Conservation (phyloP, 2,888 invertebrate species). For the Heliconius aoede region DNA sequence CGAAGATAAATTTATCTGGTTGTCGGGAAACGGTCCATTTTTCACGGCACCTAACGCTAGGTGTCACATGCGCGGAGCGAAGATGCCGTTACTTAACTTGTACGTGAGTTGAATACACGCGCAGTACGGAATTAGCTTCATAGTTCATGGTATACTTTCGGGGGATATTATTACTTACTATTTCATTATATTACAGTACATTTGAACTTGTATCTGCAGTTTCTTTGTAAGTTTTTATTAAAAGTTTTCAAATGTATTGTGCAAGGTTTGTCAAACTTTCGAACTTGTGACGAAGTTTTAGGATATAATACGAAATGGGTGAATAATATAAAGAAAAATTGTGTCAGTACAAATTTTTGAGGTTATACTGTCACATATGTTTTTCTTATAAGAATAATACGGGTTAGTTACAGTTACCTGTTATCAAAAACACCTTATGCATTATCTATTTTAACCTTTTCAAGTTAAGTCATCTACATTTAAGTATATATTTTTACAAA, state of each 20-base stretch:
- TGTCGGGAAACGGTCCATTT: slow-evolving; percentile 77
- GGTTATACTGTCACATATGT: neutral
- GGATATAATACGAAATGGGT: neutral
- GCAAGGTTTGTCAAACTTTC: slow-evolving; percentile 1
- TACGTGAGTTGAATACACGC: slow-evolving; percentile 72
- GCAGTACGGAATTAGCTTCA: slow-evolving; percentile 67
- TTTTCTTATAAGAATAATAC: neutral
- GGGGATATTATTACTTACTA: slow-evolving; percentile 52
- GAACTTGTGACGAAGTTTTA: neutral
- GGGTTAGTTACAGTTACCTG: no score
- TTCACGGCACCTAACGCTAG: slow-evolving; percentile 81
- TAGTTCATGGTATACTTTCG: slow-evolving; percentile 63
- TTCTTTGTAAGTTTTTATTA: neutral
- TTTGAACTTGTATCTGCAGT: slow-evolving; percentile 41
- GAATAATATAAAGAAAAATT: neutral
- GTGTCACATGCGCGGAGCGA: slow-evolving; percentile 74
- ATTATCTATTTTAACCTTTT: no score
- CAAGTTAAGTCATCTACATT: neutral
- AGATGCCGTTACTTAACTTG: slow-evolving; percentile 76
- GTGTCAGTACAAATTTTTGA: neutral
- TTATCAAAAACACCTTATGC: no score
- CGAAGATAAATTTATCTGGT: slow-evolving; percentile 81
- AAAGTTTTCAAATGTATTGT: neutral
- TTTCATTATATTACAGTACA: slow-evolving; percentile 47
- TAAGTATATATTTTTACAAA: neutral